phyloP scores from a whole-genome alignment of 2,888 invertebrate genomes.

The Thalpophila matura region DNA sequence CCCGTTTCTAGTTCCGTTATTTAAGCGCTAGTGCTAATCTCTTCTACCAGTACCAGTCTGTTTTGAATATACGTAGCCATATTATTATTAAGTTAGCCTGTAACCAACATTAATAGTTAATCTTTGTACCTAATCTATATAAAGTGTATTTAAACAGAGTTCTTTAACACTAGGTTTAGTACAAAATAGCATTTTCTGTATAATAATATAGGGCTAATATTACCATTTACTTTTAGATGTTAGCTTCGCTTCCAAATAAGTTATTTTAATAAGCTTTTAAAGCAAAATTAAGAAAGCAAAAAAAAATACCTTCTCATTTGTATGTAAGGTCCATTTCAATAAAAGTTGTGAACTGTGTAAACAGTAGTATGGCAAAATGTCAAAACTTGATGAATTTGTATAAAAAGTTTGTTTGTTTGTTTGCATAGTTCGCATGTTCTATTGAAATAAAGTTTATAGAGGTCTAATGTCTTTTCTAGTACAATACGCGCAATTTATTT shows the following conservation, averaged over 20 bases:
- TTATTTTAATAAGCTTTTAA: conserved; percentile 49
- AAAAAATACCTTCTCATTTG: conserved; percentile 1
- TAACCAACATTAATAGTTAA: conserved; percentile 29
- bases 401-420: too few species aligned
- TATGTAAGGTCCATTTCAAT: too few species aligned
- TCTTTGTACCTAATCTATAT: conserved; percentile 47
- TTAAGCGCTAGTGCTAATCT: background rate
- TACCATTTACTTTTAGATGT: conserved; percentile 20
- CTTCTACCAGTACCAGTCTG: conserved; percentile 9
- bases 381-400: too few species aligned
- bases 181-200: conserved; percentile 54
- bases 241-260: conserved; percentile 38
- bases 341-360: too few species aligned
- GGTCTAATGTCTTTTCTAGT: background rate
- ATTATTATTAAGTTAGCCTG: conserved; percentile 64
- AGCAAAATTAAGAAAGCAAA: conserved; percentile 34
- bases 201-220: conserved; percentile 28
- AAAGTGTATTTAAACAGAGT: conserved; percentile 28
- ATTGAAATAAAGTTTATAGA: too few species aligned
- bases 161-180: conserved; percentile 50
- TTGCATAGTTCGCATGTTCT: too few species aligned
- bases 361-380: too few species aligned
- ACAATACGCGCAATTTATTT: too few species aligned
- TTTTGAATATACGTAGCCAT: conserved; percentile 67
- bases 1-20: background rate